Evolutionary conservation across 2,888 invertebrate genomes (phyloP).

Genomic region (Corbicula japonica): DNA sequence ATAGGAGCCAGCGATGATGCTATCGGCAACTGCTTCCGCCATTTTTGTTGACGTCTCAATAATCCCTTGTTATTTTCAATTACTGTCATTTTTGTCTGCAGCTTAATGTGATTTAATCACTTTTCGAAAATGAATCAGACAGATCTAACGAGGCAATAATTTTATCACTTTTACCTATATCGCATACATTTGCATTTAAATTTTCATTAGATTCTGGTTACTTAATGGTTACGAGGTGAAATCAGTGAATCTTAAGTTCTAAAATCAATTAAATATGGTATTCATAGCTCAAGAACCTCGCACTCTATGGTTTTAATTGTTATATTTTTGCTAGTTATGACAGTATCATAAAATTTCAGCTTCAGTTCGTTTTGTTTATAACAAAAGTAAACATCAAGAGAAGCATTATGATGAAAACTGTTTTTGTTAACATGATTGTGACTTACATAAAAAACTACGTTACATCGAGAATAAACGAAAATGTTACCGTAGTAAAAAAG

Average conservation of each 20-base stretch:
- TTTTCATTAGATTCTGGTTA: conserved; percentile 14
- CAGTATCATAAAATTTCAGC: no score
- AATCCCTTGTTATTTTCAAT: conserved; percentile 42
- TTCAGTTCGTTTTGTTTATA: no score
- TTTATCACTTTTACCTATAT: conserved; percentile 10
- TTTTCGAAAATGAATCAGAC: conserved; percentile 35
- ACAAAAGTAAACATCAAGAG: no score
- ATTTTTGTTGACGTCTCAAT: conserved; percentile 19
- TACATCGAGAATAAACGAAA: no score
- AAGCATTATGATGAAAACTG: no score
- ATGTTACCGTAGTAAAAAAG: no score
- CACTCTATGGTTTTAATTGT: no score
- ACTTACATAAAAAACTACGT: no score
- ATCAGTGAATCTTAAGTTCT: conserved; percentile 8
- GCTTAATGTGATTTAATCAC: conserved; percentile 34
- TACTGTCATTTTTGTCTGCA: conserved; percentile 34
- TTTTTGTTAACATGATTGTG: no score
- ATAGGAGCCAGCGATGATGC: conserved; percentile 53
- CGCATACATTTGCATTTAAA: conserved; percentile 21
- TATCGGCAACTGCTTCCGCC: conserved; percentile 37
- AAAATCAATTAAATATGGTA: conserved; percentile 32
- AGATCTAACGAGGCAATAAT: conserved; percentile 42
- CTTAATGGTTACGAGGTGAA: conserved; percentile 21
- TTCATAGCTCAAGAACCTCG: no score
- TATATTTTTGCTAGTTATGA: no score